Conservation (phyloP, 23 tunicate genomes). For the Phallusia fumigata region DNA sequence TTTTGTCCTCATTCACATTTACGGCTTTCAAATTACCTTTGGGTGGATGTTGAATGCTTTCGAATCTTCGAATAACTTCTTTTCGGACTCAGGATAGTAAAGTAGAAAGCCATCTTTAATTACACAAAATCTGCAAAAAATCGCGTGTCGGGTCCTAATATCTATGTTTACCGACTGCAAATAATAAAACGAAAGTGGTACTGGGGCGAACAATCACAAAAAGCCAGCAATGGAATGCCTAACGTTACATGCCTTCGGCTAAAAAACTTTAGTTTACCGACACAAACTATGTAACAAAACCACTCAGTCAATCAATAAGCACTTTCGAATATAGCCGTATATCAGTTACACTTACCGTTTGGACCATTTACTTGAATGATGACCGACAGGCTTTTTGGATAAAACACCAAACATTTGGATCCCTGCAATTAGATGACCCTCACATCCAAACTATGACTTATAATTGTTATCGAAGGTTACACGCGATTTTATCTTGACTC, state of each 20-base stretch:
- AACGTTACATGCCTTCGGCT: no score
- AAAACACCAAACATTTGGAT: conserved; percentile 58
- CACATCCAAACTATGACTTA: no score
- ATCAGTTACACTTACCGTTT: conserved; percentile 53
- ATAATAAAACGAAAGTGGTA: neutral
- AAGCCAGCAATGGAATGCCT: neutral
- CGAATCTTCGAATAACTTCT: conserved; percentile 36
- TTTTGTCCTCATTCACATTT: no score
- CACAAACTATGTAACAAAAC: no score
- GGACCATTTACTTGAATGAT: conserved; percentile 63
- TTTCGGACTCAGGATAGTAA: conserved; percentile 74
- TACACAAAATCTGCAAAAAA: conserved; percentile 56
- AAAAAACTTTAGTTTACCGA: no score
- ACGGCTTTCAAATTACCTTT: conserved; percentile 30
- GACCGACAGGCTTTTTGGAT: conserved; percentile 62
- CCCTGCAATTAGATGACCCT: conserved; percentile 1
- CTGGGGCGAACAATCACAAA: neutral
- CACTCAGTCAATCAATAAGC: no score
- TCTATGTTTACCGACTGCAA: no score
- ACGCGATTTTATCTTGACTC: no score
- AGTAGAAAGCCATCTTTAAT: conserved; percentile 73
- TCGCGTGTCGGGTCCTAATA: neutral
- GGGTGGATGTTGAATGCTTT: conserved; percentile 70
- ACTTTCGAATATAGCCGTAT: no score
- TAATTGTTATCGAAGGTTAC: no score